A percentile compares a stretch with the other conserved stretches of the same genome.
phyloP scores from a whole-genome alignment of 64 coral and sea anemone genomes.

The Dendronephthya gigantea region DNA sequence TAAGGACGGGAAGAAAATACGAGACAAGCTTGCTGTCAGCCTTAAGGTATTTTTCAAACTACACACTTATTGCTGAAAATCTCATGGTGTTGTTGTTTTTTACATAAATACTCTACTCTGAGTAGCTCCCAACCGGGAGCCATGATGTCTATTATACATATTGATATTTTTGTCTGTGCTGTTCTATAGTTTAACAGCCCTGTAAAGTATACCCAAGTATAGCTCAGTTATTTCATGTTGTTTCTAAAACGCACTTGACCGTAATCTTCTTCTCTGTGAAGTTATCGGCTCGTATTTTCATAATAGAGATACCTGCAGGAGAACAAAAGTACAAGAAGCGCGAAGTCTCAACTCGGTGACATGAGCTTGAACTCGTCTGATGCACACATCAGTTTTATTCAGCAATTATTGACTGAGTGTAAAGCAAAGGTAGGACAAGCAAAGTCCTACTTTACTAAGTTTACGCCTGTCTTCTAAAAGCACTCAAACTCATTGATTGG shows the following conservation, averaged over 20 bases:
- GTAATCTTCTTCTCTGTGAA: background rate
- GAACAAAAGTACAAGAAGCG: constrained; percentile 40
- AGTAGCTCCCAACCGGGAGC: too few species aligned
- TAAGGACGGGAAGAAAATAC: constrained; percentile 97
- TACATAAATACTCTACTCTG: too few species aligned
- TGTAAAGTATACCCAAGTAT: too few species aligned
- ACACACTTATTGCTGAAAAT: background rate
- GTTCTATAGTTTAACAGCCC: too few species aligned
- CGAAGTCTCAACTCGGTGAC: constrained; percentile 71
- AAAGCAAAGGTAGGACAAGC: constrained; percentile 78
- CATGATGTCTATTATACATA: too few species aligned
- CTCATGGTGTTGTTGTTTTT: background rate
- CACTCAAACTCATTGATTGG: too few species aligned
- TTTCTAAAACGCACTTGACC: too few species aligned
- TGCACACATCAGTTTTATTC: constrained; percentile 65
- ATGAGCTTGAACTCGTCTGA: constrained; percentile 63
- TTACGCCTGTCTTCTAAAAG: too few species aligned
- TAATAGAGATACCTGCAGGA: constrained; percentile 90
- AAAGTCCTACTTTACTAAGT: too few species aligned
- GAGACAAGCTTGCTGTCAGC: constrained; percentile 70
- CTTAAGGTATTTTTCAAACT: constrained; percentile 48
- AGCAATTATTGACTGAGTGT: constrained; percentile 84
- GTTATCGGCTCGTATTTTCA: background rate
- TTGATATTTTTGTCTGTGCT: too few species aligned
- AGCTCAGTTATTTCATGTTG: too few species aligned